Evolutionary conservation across 2,113 vertebrate species (phyloP), one percentile per base, ranked within the genome.

Genomic region (Tragelaphus imberbis): DNA sequence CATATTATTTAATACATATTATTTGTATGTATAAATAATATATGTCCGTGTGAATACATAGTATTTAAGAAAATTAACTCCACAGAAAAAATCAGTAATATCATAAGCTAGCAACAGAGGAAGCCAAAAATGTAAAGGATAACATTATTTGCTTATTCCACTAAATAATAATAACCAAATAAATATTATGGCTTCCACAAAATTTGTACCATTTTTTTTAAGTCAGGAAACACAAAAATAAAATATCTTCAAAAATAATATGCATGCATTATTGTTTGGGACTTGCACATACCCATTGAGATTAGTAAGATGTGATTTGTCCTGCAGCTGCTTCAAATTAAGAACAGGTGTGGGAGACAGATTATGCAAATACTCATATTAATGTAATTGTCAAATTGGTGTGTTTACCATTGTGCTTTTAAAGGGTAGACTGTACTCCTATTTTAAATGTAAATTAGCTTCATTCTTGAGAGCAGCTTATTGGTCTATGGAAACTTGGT

Each of bases 311-410:
- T 97, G 71, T 97, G 97, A 98, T 98, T 98, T 97, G 95, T 98
- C 97, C 97, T 98, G 98, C 99, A 99, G 98, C 99, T 99, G 99
- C 96, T 98, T 98, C 98, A 99, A 99, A 99, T 99, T 99, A 99
- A 98, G 98, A 98, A 99, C 99, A 99, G 98, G 99, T 99, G 99
- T 99, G 97, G 98, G 98, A 88, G 89, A 96, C 98, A 99, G 98
- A 99, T 99, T 99, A 99, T 99, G 99, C 98, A 99, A 99, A 99
- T 99, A 98, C 96, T 98, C 97, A 98, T 98, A 99, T 99, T 99
- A 98, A 99, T 98, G 98, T 99, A 99, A 99, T 99, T 99, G 98
- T 99, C 98, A 99, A 99, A 99, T 99, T 99, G 98, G 98, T 98
- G 98, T 99, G 98, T 99, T 99, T 99, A 99, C 98, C 98, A 98